Evolutionary conservation across 2,888 invertebrate genomes (phyloP).

Genomic region (Microchrysa polita): DNA sequence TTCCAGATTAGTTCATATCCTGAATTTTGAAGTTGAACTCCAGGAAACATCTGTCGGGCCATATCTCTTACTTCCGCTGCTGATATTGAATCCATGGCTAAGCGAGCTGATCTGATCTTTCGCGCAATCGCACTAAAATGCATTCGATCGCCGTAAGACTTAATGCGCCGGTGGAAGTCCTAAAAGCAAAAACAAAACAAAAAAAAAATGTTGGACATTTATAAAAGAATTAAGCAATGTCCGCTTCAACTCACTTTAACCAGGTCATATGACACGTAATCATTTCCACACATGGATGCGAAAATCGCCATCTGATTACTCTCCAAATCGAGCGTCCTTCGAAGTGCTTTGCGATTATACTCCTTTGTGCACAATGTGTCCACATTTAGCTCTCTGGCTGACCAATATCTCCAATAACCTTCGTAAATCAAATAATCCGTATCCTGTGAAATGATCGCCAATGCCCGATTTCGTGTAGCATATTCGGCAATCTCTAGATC

Average conservation of each 20-base stretch:
- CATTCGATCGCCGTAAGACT: background rate
- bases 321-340: conserved; percentile 27
- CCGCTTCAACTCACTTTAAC: conserved; percentile 22
- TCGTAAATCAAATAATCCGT: conserved; percentile 49
- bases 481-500: conserved; percentile 48
- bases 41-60: background rate
- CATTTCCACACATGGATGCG: conserved; percentile 49
- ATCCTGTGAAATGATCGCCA: conserved; percentile 49
- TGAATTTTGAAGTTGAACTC: background rate
- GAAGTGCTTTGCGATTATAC: conserved; percentile 41
- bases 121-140: conserved; percentile 19
- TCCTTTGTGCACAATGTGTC: conserved; percentile 40
- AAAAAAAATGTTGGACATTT: too few species aligned
- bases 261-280: conserved; percentile 39
- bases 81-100: background rate
- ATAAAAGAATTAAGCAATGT: background rate
- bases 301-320: conserved; percentile 44
- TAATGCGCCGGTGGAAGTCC: background rate
- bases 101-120: background rate
- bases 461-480: conserved; percentile 44
- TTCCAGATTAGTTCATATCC: background rate
- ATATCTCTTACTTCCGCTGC: background rate
- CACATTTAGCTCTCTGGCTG: conserved; percentile 32
- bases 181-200: conserved; percentile 4
- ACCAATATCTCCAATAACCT: conserved; percentile 48